Conservation (phyloP, 2,888 invertebrate species). For the Drosophila acutilabella region DNA sequence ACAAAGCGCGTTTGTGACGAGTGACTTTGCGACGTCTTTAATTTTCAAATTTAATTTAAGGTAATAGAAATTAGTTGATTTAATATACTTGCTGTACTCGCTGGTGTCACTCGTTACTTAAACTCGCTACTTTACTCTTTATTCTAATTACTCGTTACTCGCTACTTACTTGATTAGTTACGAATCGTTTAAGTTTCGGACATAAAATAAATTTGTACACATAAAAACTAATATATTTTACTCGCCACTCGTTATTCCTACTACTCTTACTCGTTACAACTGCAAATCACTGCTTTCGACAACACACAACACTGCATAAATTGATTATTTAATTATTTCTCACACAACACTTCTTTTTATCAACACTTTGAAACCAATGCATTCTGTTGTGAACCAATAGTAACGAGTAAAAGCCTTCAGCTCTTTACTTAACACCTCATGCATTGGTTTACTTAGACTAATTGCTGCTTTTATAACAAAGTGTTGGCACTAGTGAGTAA, state of each 20-base stretch:
- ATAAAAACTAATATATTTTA: too few species aligned
- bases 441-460: conserved; percentile 9
- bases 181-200: too few species aligned
- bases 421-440: not conserved
- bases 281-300: not conserved
- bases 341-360: not conserved
- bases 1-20: not conserved
- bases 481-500: conserved; percentile 6
- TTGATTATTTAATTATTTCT: too few species aligned
- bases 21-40: not conserved
- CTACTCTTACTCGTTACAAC: too few species aligned
- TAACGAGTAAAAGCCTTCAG: conserved; percentile 1
- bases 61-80: not conserved
- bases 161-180: not conserved
- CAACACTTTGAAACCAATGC: not conserved
- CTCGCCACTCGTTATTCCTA: too few species aligned
- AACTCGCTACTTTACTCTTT: not conserved
- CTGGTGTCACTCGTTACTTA: not conserved
- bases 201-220: too few species aligned
- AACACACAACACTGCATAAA: not conserved
- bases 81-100: not conserved
- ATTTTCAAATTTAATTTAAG: not conserved
- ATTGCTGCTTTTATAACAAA: conserved; percentile 11
- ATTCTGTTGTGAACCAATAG: not conserved
- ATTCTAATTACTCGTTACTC: not conserved